phyloP scores from a whole-genome alignment of 1,140 invertebrate species.

The Anastatus disparis region DNA sequence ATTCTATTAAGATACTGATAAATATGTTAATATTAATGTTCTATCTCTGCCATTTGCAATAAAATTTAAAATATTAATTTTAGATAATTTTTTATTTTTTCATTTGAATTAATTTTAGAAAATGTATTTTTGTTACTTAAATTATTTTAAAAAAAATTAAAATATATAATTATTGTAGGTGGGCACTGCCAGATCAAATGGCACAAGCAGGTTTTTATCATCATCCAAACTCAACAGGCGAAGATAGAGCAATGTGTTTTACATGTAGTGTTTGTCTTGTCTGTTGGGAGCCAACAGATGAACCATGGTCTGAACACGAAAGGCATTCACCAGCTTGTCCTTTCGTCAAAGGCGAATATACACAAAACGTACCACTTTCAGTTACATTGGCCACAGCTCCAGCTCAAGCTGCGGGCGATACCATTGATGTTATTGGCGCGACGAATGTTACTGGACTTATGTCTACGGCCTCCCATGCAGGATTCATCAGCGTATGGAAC shows the following conservation, averaged over 20 bases:
- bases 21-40: too few species aligned
- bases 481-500: conserved; percentile 78
- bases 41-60: too few species aligned
- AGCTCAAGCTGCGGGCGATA: conserved; percentile 73
- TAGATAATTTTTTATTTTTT: too few species aligned
- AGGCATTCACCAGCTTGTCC: conserved; percentile 92
- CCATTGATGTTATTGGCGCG: conserved; percentile 77
- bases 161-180: conserved; percentile 69
- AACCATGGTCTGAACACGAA: conserved; percentile 96
- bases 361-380: conserved; percentile 93
- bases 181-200: conserved; percentile 94
- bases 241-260: conserved; percentile 95
- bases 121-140: too few species aligned
- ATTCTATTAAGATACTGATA: too few species aligned
- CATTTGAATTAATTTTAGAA: too few species aligned
- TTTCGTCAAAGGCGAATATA: conserved; percentile 93
- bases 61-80: too few species aligned
- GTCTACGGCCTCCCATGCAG: conserved; percentile 71
- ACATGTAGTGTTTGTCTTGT: conserved; percentile 92
- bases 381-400: conserved; percentile 90
- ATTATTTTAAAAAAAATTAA: too few species aligned
- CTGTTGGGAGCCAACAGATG: conserved; percentile 95
- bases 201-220: conserved; percentile 96
- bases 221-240: conserved; percentile 86
- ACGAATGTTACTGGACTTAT: conserved; percentile 72